Conservation (phyloP, 1,140 invertebrate species). For the Frieseomelitta varia region DNA sequence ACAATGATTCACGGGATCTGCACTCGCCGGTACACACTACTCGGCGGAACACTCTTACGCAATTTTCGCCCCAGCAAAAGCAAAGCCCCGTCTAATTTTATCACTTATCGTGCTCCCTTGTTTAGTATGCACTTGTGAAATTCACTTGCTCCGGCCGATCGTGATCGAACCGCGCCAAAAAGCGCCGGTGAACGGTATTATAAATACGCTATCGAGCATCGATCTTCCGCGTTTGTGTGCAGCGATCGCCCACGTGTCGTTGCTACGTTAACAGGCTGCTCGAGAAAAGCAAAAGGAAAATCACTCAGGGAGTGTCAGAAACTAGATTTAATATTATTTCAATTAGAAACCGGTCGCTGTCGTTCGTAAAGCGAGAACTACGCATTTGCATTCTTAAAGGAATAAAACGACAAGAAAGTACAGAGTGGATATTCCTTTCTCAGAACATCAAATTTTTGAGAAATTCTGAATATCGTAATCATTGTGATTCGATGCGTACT, state of each 20-base stretch:
- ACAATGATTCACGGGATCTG: slow-evolving; percentile 42
- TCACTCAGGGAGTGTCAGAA: no score
- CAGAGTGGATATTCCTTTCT: no score
- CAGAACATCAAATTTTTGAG: no score
- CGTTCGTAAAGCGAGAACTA: no score
- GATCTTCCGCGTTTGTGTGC: neutral
- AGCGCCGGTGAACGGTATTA: neutral
- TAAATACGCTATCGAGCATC: neutral
- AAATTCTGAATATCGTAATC: no score
- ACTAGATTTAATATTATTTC: no score
- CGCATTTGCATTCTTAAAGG: no score
- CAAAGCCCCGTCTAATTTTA: slow-evolving; percentile 43
- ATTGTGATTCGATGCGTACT: no score
- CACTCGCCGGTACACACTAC: neutral
- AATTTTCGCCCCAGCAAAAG: slow-evolving; percentile 35
- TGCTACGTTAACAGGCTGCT: no score
- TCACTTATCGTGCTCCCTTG: slow-evolving; percentile 19
- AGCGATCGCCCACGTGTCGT: neutral
- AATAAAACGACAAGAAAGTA: no score
- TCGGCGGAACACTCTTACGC: slow-evolving; percentile 17
- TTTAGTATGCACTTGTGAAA: slow-evolving; percentile 14
- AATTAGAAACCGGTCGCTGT: no score
- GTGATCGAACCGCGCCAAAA: neutral
- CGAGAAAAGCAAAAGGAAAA: no score
- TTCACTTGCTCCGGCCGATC: neutral